Evolutionary conservation across 2,113 vertebrate genomes (phyloP), one percentile per base, ranked within the genome.

Genomic region (Callocephalon fimbriatum): DNA sequence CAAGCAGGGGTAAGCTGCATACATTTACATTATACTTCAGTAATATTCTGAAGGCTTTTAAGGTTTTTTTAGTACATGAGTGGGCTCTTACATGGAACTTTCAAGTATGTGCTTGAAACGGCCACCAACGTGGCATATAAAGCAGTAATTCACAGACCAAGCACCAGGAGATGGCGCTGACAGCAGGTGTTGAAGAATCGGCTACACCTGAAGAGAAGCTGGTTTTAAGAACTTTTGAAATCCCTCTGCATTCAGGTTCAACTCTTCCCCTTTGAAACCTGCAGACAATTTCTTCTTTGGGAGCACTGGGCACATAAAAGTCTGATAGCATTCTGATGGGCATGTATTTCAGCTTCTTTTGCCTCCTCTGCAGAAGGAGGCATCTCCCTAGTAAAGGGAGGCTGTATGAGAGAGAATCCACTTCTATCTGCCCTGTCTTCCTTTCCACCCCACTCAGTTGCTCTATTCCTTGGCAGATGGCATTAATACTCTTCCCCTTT

Each of bases 101-200:
- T 3, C 15, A 51, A 31, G 10, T 2, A 21, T 0, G 6, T 40
- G 51, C 58, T 81, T 5, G 1, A 85, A 59, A 32, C 25, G 14
- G n/a, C 26, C 27, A 21, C 16, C 22, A 31, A 7, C 50, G 27
- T 3, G 0, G 15, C 6, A 4, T 8, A 35, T 0, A 0, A 25
- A 48, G 44, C 67, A 86, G 67, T 7, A 70, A 32, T 35, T 38
- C n/a, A 31, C 31, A 71, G 42, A 27, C 6, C 23, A 32, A 38
- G 14, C n/a, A 58, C 78, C 85, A 77, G 79, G 44, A 94, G 85
- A 76, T 78, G 87, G 81, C 76, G 50, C 90, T 79, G 66, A 75
- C 7, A 58, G 50, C 2, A 1, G 70, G 50, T 5, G 27, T 7
- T 58, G 56, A 73, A 73, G 32, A 59, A 40, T 4, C 35, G 5